Evolutionary conservation across 2,888 invertebrate genomes (phyloP), one percentile per base, ranked within the genome.

Genomic region (Folsomia candida): DNA sequence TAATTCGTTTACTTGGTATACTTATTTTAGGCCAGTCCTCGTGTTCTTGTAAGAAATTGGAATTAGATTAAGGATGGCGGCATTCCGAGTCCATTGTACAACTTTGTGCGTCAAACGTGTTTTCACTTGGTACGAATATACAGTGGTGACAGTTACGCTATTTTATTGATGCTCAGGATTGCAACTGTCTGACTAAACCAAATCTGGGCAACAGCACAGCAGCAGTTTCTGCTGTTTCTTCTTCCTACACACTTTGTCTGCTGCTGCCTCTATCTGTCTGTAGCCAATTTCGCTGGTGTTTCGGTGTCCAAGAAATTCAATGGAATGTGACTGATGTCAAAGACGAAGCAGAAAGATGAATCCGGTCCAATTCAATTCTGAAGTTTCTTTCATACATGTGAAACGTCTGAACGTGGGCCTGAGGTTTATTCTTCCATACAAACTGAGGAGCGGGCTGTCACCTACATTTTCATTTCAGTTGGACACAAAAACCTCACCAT

Each of bases 21-120:
- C n/a, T n/a, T n/a, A n/a, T n/a, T n/a, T n/a, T n/a, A n/a, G n/a
- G n/a, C n/a, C n/a, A n/a, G n/a, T n/a, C n/a, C n/a, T n/a, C n/a
- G 37, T 4, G 62, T 62, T 26, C 28, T 20, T 62, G 27, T 11
- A 28, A 62, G 27, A 28, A 62, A 62, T 59, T 59, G 59, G 59
- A 59, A 28, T 62, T 28, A 62, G 62, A 62, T 62, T 62, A 62
- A 20, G 62, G 27, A 62, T 62, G 62, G 62, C n/a, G 27, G 26
- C 37, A 37, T 37, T 9, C 14, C 6, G 4, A 14, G 37, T 37
- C n/a, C n/a, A n/a, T n/a, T n/a, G n/a, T 37, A 37, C 14, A 37
- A 37, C 37, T 37, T 37, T 37, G 37, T 37, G 37, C 14, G 37
- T 37, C 37, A 37, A 37, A 37, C 37, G 37, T 37, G 14, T 37